These are phyloP conservation scores for Megaleporinus macrocephalus DNA, from an alignment of 2,113 vertebrate genomes.

Conservation along the genomic window DNA sequence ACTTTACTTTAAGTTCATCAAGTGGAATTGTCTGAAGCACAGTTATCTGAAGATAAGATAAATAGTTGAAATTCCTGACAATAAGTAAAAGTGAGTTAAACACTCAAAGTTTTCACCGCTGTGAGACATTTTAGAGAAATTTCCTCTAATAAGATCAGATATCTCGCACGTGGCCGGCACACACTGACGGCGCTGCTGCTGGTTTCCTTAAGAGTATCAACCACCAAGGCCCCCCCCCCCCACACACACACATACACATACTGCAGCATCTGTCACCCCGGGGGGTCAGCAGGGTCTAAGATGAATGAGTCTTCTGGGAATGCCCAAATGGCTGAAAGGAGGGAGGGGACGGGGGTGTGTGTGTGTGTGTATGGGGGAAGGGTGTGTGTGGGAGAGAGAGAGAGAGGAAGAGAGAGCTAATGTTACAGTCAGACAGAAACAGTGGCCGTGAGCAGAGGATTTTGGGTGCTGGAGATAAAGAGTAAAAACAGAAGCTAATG, in stretches of 20 bases:
- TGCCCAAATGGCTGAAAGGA: constrained; percentile 94
- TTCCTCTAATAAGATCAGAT: too few relatives aligned
- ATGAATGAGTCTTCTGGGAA: constrained; percentile 95
- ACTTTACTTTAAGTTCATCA: too few relatives aligned
- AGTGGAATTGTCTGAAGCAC: too few relatives aligned
- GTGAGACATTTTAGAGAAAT: too few relatives aligned
- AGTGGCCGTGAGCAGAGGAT: constrained; percentile 69
- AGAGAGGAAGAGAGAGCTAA: constrained; percentile 44
- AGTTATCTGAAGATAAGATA: too few relatives aligned
- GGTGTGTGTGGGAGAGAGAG: not conserved
- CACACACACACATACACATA: constrained; percentile 68
- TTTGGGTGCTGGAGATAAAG: constrained; percentile 70
- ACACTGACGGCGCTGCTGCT: constrained; percentile 9
- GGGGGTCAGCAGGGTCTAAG: constrained; percentile 85
- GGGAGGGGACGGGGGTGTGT: constrained; percentile 81
- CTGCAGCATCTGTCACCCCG: constrained; percentile 93
- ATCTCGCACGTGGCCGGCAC: constrained; percentile 28
- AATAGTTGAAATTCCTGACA: too few relatives aligned
- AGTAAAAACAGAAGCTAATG: constrained; percentile 45
- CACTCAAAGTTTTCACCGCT: too few relatives aligned
- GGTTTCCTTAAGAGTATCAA: constrained; percentile 66
- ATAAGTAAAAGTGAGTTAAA: too few relatives aligned
- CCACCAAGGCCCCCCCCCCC: constrained; percentile 4
- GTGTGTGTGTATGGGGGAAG: constrained; percentile 35
- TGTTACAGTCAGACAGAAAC: constrained; percentile 58